phyloP scores from a whole-genome alignment of 2,888 invertebrate genomes.

The Nomada lathburiana region DNA sequence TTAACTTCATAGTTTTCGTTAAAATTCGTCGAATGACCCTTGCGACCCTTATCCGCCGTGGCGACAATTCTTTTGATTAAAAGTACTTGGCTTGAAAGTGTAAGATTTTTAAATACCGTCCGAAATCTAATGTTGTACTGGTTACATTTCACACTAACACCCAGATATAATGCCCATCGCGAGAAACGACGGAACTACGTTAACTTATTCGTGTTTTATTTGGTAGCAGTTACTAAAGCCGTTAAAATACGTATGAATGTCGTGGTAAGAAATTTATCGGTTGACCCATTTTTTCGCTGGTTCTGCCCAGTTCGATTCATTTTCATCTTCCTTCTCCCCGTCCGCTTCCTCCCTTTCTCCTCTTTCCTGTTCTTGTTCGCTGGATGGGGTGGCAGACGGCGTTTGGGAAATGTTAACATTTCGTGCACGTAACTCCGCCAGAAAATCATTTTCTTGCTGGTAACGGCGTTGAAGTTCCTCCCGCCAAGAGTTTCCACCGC shows the following conservation, averaged over 20 bases:
- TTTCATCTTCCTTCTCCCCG: constrained; percentile 83
- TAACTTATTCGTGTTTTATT: constrained; percentile 51
- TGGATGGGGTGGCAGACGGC: constrained; percentile 77
- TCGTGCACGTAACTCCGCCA: constrained; percentile 86
- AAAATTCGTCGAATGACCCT: constrained; percentile 22
- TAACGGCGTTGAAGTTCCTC: constrained; percentile 87
- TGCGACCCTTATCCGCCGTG: constrained; percentile 13
- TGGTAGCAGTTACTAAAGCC: constrained; percentile 81
- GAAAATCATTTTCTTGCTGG: constrained; percentile 87
- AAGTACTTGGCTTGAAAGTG: constrained; percentile 41
- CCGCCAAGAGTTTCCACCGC: constrained; percentile 86
- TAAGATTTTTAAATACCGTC: constrained; percentile 48
- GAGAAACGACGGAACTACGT: constrained; percentile 36
- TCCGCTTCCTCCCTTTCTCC: constrained; percentile 85
- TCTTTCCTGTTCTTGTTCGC: constrained; percentile 77
- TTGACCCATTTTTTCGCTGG: constrained; percentile 89
- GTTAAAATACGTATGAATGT: constrained; percentile 36
- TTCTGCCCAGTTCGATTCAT: constrained; percentile 87
- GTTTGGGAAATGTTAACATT: constrained; percentile 82
- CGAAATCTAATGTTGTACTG: constrained; percentile 48
- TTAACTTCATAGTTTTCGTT: constrained; percentile 1
- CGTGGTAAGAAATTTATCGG: constrained; percentile 85
- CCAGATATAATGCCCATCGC: constrained; percentile 50
- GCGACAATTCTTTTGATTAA: constrained; percentile 39
- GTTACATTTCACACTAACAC: constrained; percentile 64